These are phyloP conservation scores for Raphicerus campestris DNA, from an alignment of 2,113 vertebrate species.

Conservation along the genomic window DNA sequence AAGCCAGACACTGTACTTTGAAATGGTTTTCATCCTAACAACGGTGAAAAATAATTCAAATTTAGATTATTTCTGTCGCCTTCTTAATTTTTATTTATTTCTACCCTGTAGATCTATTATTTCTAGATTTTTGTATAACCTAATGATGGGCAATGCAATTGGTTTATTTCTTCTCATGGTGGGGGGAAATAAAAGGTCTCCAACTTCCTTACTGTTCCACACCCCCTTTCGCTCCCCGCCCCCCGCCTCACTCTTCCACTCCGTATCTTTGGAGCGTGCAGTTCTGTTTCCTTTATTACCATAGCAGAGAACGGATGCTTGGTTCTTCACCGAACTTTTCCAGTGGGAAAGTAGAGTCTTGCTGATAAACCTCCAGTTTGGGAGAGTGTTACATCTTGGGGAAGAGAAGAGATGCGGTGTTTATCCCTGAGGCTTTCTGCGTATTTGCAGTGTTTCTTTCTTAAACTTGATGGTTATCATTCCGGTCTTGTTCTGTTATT, in stretches of 20 bases:
- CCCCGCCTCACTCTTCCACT: not conserved
- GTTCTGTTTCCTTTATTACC: not conserved
- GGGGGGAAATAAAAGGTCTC: not conserved
- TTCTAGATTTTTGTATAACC: not conserved
- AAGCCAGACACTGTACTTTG: not conserved
- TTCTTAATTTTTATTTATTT: not conserved
- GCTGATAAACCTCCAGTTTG: not conserved
- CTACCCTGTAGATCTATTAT: not conserved
- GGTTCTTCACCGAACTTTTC: not conserved
- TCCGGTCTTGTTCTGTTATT: not conserved
- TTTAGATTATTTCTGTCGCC: not conserved
- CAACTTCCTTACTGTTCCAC: not conserved
- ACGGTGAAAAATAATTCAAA: not conserved
- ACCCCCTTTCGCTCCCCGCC: rapidly evolving
- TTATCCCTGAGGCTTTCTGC: rapidly evolving
- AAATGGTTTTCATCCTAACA: not conserved
- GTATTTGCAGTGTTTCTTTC: not conserved
- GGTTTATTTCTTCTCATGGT: not conserved
- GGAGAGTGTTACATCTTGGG: not conserved
- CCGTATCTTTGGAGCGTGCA: not conserved
- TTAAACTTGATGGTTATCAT: rapidly evolving
- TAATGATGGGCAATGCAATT: not conserved
- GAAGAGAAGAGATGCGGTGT: not conserved
- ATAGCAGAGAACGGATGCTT: not conserved
- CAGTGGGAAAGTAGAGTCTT: not conserved